Evolutionary conservation across 2,113 vertebrate species (phyloP).

Genomic region (Pongo pygmaeus): DNA sequence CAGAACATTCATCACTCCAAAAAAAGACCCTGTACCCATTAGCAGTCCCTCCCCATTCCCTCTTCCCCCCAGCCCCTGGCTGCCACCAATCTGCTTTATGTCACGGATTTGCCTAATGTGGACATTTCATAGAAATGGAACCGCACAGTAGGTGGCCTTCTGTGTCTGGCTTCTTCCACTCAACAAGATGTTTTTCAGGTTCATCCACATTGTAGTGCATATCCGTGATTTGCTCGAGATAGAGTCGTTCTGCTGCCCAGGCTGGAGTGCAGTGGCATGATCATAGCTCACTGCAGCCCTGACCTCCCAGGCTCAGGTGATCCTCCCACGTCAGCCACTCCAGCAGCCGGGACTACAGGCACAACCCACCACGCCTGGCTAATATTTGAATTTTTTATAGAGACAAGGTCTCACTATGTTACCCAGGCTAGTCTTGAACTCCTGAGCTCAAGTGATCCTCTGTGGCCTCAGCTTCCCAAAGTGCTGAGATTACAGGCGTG

Average conservation of each 20-base stretch:
- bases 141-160: background rate
- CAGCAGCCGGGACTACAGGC: background rate
- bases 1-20: background rate
- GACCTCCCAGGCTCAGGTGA: no score
- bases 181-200: background rate
- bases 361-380: background rate
- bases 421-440: background rate
- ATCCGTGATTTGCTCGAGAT: background rate
- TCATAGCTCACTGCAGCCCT: background rate
- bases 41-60: background rate
- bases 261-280: background rate
- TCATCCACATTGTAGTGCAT: fast-evolving
- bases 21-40: background rate
- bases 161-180: background rate
- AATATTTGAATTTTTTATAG: background rate
- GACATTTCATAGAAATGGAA: background rate
- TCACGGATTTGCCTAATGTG: background rate
- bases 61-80: background rate
- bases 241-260: background rate
- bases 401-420: background rate
- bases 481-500: background rate
- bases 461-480: background rate
- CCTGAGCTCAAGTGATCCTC: background rate
- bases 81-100: background rate
- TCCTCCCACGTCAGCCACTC: background rate